These are phyloP conservation scores for Rattus norvegicus DNA, from an alignment of 2,113 vertebrate species.

Conservation along the genomic window GRCr8 NC_086022.1:17751501-17752000, in stretches of 20 bases:
- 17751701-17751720: background rate
- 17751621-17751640: background rate
- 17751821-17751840: no score
- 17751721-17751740: constrained; percentile 39
- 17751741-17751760: background rate
- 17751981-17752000: no score
- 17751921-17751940: background rate
- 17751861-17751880: no score
- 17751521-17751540: background rate
- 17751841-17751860: no score
- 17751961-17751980: no score
- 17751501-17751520: background rate
- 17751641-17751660: background rate
- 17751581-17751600: background rate
- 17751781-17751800: background rate
- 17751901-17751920: no score
- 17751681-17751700: background rate
- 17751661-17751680: background rate
- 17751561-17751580: background rate
- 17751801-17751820: no score
- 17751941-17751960: no score
- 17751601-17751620: background rate
- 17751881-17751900: no score
- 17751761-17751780: background rate
- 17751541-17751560: background rate